These are phyloP conservation scores for Lamproptera curius DNA, from an alignment of 2,888 invertebrate genomes.

Conservation along the genomic window DNA sequence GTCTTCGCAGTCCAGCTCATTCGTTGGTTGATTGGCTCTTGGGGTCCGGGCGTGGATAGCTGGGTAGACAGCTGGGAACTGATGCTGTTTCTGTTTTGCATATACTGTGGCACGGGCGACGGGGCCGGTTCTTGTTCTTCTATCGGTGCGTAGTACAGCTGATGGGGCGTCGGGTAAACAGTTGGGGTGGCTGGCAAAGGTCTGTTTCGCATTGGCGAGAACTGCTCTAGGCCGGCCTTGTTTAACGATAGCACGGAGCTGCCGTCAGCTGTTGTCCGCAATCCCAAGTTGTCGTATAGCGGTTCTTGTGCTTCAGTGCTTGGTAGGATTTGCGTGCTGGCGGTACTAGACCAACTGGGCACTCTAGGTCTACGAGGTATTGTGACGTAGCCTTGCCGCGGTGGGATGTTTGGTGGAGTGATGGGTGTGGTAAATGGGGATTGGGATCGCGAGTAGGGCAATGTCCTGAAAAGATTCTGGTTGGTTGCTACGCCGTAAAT, in stretches of 20 bases:
- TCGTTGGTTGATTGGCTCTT: conserved; percentile 66
- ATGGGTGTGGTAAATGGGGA: conserved; percentile 85
- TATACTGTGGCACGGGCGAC: conserved; percentile 64
- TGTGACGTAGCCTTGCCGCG: conserved; percentile 90
- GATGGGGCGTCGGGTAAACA: conserved; percentile 58
- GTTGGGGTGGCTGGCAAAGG: conserved; percentile 81
- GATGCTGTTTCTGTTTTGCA: conserved; percentile 67
- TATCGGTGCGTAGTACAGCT: conserved; percentile 71
- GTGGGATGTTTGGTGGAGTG: conserved; percentile 82
- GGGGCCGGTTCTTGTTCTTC: conserved; percentile 75
- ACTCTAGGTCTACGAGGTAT: conserved; percentile 90
- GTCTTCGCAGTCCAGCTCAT: conserved; percentile 75
- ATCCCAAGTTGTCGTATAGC: conserved; percentile 90
- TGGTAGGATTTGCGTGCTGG: conserved; percentile 73
- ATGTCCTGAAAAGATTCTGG: conserved; percentile 84
- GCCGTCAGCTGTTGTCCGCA: conserved; percentile 92
- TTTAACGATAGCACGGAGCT: conserved; percentile 88
- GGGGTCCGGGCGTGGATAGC: conserved; percentile 68
- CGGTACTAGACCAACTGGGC: conserved; percentile 87
- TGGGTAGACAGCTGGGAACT: conserved; percentile 71
- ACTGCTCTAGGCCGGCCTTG: conserved; percentile 80
- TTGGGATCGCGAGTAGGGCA: conserved; percentile 88
- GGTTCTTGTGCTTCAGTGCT: conserved; percentile 83
- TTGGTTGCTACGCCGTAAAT: conserved; percentile 80
- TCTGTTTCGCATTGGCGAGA: conserved; percentile 80